A percentile compares a stretch with the other conserved stretches of the same genome.
These are phyloP conservation scores for Spea multiplicata DNA, from an alignment of 2,113 vertebrate genomes.

Conservation along the genomic window DNA sequence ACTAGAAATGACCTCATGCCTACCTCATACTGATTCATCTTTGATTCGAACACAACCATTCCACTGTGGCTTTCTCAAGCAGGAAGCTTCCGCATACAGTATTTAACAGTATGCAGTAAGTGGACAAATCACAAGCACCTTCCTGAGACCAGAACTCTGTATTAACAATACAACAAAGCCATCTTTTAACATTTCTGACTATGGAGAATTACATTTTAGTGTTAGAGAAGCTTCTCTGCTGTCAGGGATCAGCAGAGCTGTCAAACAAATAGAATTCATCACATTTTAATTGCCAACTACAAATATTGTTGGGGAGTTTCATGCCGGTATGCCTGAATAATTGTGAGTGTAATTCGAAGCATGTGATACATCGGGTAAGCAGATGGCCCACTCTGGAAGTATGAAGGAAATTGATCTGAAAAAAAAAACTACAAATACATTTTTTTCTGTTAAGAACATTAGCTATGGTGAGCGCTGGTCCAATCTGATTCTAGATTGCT, in stretches of 20 bases:
- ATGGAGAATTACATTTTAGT: too few relatives aligned
- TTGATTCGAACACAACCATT: too few relatives aligned
- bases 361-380: constrained; percentile 20
- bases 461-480: neutral
- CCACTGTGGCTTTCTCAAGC: too few relatives aligned
- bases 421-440: constrained; percentile 1
- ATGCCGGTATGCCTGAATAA: constrained; percentile 25
- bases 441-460: constrained; percentile 4
- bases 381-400: constrained; percentile 31
- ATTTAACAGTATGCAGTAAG: too few relatives aligned
- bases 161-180: too few relatives aligned
- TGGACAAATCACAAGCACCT: too few relatives aligned
- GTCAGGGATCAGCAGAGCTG: constrained; percentile 27
- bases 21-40: too few relatives aligned
- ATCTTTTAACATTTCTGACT: too few relatives aligned
- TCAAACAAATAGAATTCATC: constrained; percentile 25
- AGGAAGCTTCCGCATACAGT: too few relatives aligned
- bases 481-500: neutral
- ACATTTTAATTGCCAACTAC: constrained; percentile 37
- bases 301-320: constrained; percentile 29
- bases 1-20: too few relatives aligned
- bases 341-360: constrained; percentile 20
- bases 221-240: neutral
- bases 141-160: too few relatives aligned
- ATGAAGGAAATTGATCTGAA: constrained; percentile 8